Conservation (phyloP, 2,888 invertebrate species). For the Pimpla rufipes region DNA sequence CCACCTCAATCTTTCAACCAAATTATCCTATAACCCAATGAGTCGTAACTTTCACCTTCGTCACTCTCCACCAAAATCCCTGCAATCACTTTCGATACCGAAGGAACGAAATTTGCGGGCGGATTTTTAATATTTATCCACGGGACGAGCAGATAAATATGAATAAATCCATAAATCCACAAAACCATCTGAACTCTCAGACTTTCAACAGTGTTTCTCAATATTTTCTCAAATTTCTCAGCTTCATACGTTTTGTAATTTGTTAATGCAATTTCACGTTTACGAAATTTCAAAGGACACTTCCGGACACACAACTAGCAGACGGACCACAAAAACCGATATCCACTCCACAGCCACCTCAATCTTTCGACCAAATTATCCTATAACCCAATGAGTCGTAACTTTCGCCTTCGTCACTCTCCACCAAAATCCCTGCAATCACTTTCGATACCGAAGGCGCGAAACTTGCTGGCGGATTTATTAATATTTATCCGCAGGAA, state of each 20-base stretch:
- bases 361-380: too few species aligned
- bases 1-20: too few species aligned
- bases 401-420: not conserved
- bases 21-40: too few species aligned
- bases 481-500: too few species aligned
- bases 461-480: slow-evolving; percentile 52
- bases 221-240: slow-evolving; percentile 25
- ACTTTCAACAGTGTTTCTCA: not conserved
- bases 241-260: too few species aligned
- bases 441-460: slow-evolving; percentile 5
- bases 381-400: too few species aligned
- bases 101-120: slow-evolving; percentile 38
- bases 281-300: too few species aligned
- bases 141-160: slow-evolving; percentile 66
- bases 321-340: too few species aligned
- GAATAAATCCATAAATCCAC: slow-evolving; percentile 42
- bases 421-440: not conserved
- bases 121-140: too few species aligned
- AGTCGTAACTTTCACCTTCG: not conserved
- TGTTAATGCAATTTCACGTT: too few species aligned
- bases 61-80: not conserved
- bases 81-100: not conserved
- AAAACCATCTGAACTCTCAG: slow-evolving; percentile 27
- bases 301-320: too few species aligned
- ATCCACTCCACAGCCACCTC: too few species aligned